These are phyloP conservation scores for Xestia sexstrigata DNA, from an alignment of 2,888 invertebrate species.

Conservation along the genomic window DNA sequence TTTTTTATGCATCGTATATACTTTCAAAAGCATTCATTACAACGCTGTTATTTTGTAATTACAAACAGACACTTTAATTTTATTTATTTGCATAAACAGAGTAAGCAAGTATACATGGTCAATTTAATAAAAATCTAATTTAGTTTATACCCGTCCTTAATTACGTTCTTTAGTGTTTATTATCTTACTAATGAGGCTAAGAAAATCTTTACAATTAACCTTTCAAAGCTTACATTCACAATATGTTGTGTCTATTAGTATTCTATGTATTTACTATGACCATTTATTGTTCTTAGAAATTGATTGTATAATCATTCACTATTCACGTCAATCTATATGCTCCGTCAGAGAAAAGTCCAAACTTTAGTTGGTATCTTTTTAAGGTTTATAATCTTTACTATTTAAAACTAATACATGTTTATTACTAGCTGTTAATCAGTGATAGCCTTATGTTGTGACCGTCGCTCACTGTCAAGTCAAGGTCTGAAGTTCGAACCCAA, in stretches of 20 bases:
- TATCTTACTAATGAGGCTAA: not conserved
- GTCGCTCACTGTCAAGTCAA: no score
- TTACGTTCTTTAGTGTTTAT: not conserved
- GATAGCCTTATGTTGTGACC: no score
- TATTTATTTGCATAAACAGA: no score
- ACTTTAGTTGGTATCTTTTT: not conserved
- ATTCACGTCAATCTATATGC: not conserved
- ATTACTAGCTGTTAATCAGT: no score
- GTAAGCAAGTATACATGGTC: no score
- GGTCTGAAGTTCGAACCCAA: no score
- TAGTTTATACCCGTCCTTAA: no score
- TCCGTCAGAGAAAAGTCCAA: not conserved
- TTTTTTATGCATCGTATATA: no score
- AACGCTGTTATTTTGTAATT: no score
- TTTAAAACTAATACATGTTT: not conserved
- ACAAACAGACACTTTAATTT: no score
- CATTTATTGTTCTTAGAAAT: not conserved
- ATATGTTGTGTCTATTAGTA: not conserved
- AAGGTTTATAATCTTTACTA: not conserved
- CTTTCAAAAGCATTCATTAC: no score
- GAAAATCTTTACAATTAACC: constrained; percentile 20
- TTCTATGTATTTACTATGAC: not conserved
- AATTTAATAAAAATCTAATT: no score
- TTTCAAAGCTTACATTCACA: not conserved
- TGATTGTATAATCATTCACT: not conserved